Percentiles rank a stretch among this genome's conserved stretches.
phyloP scores from a whole-genome alignment of 2,113 vertebrate species.

The Podarcis muralis region DNA sequence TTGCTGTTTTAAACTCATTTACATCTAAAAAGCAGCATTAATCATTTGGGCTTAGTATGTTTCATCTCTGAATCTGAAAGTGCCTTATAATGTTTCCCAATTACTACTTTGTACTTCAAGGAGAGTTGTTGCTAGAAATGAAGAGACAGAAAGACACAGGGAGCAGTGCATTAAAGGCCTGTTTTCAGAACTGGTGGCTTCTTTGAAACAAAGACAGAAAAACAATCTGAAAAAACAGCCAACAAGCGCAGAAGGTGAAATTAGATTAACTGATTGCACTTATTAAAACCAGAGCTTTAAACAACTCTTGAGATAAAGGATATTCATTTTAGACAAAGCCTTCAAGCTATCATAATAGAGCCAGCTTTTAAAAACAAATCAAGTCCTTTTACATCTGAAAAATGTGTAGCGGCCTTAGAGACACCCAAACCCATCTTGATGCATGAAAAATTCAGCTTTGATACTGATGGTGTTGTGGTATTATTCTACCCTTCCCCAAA shows the following conservation, averaged over 20 bases:
- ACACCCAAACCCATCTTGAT: not conserved
- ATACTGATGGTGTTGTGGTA: not conserved
- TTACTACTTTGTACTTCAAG: constrained; percentile 5
- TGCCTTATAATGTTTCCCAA: not conserved
- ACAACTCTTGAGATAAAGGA: constrained; percentile 12
- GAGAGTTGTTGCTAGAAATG: constrained; percentile 11
- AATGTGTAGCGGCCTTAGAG: not conserved
- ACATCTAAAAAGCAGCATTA: not conserved
- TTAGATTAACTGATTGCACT: not conserved
- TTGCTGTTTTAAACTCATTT: constrained; percentile 29
- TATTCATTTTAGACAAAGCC: constrained; percentile 14
- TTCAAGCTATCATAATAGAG: constrained; percentile 34
- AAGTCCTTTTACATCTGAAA: constrained; percentile 38
- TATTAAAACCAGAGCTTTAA: constrained; percentile 49
- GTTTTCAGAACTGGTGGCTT: not conserved
- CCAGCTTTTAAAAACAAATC: constrained; percentile 37
- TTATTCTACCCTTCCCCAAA: not conserved
- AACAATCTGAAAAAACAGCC: not conserved
- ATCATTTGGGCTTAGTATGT: not conserved
- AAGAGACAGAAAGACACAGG: not conserved
- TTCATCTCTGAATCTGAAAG: constrained; percentile 26
- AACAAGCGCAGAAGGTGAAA: constrained; percentile 37
- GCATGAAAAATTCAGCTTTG: constrained; percentile 27
- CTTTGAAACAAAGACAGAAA: constrained; percentile 29
- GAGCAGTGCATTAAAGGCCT: constrained; percentile 4